Evolutionary conservation across 2,113 vertebrate genomes (phyloP).

Genomic region (Ameiurus melas): DNA sequence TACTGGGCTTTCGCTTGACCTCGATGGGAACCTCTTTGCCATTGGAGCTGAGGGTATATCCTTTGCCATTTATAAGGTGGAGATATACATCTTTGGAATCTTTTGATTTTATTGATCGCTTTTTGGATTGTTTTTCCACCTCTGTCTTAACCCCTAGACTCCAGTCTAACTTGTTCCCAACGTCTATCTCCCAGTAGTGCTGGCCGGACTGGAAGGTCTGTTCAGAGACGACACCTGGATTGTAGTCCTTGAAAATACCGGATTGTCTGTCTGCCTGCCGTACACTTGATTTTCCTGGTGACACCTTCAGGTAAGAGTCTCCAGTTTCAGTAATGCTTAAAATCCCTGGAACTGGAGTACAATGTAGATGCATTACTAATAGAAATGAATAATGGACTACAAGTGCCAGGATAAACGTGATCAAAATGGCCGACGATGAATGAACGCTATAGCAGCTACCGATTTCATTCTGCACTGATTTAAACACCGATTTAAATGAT

Average conservation of each 20-base stretch:
- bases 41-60: background rate
- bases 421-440: background rate
- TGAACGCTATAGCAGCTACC: slow-evolving; percentile 9
- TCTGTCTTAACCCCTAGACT: slow-evolving; percentile 45
- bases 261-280: background rate
- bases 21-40: background rate
- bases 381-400: background rate
- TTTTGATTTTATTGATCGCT: too few relatives aligned
- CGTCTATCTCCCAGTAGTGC: slow-evolving; percentile 60
- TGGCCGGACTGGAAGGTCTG: slow-evolving; percentile 47
- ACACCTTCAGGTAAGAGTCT: slow-evolving; percentile 43
- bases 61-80: slow-evolving; percentile 31
- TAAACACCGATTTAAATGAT: background rate
- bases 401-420: background rate
- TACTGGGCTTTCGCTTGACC: slow-evolving; percentile 23
- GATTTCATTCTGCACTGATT: background rate
- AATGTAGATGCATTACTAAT: background rate
- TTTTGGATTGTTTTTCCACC: background rate
- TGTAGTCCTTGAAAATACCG: background rate
- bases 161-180: slow-evolving; percentile 54
- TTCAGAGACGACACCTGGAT: slow-evolving; percentile 18
- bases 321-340: slow-evolving; percentile 24
- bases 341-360: slow-evolving; percentile 26
- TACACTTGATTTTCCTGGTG: slow-evolving; percentile 41
- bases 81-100: background rate